These are phyloP conservation scores for Halictus quadricinctus DNA, from an alignment of 2,888 invertebrate genomes.

Conservation along the genomic window DNA sequence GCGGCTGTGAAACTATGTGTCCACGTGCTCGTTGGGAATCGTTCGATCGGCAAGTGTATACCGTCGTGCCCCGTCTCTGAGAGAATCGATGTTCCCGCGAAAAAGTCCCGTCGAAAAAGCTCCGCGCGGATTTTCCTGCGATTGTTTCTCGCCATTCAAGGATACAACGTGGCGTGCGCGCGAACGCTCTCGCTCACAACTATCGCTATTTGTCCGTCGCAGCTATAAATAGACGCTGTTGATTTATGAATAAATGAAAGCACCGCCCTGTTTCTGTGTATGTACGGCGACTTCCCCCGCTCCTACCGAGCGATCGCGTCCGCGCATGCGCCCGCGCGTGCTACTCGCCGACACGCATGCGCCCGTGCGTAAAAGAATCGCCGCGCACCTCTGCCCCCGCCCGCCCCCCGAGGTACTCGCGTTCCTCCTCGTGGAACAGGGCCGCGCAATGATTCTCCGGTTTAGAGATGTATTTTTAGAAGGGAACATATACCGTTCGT, in stretches of 20 bases:
- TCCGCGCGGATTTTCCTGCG: constrained; percentile 68
- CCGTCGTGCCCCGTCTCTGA: too few relatives aligned
- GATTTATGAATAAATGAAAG: constrained; percentile 81
- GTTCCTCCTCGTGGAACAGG: constrained; percentile 45
- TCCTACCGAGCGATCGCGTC: not conserved
- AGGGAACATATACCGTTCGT: constrained; percentile 37
- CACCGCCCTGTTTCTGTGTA: constrained; percentile 63
- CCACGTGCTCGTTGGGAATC: constrained; percentile 29
- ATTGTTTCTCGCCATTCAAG: constrained; percentile 76
- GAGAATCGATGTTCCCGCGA: not conserved
- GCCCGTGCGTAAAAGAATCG: constrained; percentile 45
- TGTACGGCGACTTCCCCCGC: constrained; percentile 38
- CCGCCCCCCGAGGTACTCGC: constrained; percentile 20
- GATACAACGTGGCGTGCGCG: constrained; percentile 68
- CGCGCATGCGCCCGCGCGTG: constrained; percentile 38
- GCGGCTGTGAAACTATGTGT: constrained; percentile 8
- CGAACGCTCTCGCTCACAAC: constrained; percentile 54
- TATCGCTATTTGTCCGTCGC: constrained; percentile 79
- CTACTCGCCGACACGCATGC: constrained; percentile 40
- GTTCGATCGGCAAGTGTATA: not conserved
- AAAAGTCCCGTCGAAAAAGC: constrained; percentile 24
- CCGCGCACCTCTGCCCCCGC: constrained; percentile 1
- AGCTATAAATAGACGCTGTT: constrained; percentile 80
- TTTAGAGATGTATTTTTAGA: constrained; percentile 59
- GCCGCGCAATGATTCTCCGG: constrained; percentile 54